Base-by-base conservation (phyloP, 2,888 invertebrate species). In the Xiphydria camelus region DNA sequence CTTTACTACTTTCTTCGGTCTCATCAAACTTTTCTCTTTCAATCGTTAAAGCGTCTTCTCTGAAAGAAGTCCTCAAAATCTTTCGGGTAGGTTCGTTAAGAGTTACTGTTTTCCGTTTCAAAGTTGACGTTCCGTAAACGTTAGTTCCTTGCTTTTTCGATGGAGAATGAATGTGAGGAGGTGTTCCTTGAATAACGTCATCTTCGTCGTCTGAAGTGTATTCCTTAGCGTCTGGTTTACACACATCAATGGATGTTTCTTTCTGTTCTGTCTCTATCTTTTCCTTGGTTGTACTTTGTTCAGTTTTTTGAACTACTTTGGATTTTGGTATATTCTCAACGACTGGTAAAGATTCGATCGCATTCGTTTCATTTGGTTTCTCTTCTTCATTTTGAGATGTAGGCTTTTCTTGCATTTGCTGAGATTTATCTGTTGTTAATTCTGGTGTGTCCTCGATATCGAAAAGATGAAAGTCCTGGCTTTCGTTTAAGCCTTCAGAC, bases 391-490 rank as follows among this genome's bases (percentile, higher is more conserved):
- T 2, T 14, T 2, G 10, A 36, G 31, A 40, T 4, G 18, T 19
- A 14, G n/a, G n/a, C 15, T 36, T 14, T 2, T 19, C 23, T 20
- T 32, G 21, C 5, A 17, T 15, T 10, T 14, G 14, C 19, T 34
- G 15, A 4, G 23, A 17, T 25, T 36, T 17, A 7, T 39, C 21
- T 12, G 38, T 32, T 0, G 26, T 22, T 6, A 37, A 22, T 17
- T 44, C 47, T 4, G 46, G 42, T 1, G 49, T 40, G 9, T 57
- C 67, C 1, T 45, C 56, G 2, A 41, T 40, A 36, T 57, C 66
- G 1, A 68, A 14, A 0, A 68, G 47, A 17, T 41, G 55, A 49
- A 68, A 68, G 47, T 68, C 64, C 47, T 68, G 69, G 32, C 68
- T 68, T 31, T 68, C 67, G 4, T 49, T 49, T 3, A 55, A 14